Conservation (phyloP, 2,888 invertebrate species). For the Eilema sororculum region DNA sequence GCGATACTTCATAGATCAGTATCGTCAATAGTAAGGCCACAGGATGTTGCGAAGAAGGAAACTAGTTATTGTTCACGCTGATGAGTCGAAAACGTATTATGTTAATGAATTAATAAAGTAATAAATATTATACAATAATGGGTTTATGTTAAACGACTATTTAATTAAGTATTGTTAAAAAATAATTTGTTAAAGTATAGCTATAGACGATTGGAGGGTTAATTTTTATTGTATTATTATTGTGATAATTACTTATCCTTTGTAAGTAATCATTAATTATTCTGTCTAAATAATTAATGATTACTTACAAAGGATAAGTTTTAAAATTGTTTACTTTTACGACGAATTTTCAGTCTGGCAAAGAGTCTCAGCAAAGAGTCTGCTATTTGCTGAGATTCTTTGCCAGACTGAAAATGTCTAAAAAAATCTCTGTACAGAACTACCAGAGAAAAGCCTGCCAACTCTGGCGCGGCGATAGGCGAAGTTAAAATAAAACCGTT, state of each 20-base stretch:
- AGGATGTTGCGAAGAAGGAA: slow-evolving; percentile 65
- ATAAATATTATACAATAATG: slow-evolving; percentile 6
- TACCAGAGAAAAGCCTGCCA: no score
- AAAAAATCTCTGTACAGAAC: no score
- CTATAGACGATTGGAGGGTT: not conserved
- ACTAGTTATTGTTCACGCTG: slow-evolving; percentile 32
- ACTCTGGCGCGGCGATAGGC: no score
- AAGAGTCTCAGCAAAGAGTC: no score
- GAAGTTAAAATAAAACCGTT: no score
- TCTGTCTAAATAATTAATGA: not conserved
- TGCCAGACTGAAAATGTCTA: no score
- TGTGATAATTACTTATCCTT: no score
- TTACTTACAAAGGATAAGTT: not conserved
- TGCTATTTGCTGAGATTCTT: no score
- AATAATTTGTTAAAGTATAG: not conserved
- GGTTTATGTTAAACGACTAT: slow-evolving; percentile 4
- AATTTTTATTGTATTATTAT: not conserved
- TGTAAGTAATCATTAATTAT: no score
- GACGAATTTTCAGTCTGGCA: no score
- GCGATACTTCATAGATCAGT: slow-evolving; percentile 43
- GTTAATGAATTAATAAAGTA: slow-evolving; percentile 14
- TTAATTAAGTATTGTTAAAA: slow-evolving; percentile 2
- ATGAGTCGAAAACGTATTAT: slow-evolving; percentile 22
- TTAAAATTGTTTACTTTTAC: no score
- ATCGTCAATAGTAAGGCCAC: slow-evolving; percentile 64